Percentiles rank a stretch among this genome's conserved stretches.
Evolutionary conservation across 1,140 invertebrate species (phyloP).

Genomic region (Diabrotica virgifera): DNA sequence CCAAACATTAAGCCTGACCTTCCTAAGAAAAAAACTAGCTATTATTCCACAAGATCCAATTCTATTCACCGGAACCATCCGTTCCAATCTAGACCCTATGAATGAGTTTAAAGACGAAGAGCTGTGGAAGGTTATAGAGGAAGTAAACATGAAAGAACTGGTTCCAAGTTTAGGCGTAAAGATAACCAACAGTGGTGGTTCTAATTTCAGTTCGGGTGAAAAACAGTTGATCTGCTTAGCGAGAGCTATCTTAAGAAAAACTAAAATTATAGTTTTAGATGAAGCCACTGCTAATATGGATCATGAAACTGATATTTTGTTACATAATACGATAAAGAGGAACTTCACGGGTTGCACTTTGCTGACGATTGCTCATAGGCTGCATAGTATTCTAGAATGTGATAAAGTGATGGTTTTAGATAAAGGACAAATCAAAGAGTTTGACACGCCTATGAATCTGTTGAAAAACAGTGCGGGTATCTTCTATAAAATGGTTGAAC

Average conservation of each 20-base stretch:
- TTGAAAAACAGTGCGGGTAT: slow-evolving; percentile 60
- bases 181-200: slow-evolving; percentile 64
- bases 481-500: slow-evolving; percentile 60
- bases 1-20: slow-evolving; percentile 57
- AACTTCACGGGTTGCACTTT: slow-evolving; percentile 72
- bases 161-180: slow-evolving; percentile 33
- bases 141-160: slow-evolving; percentile 25
- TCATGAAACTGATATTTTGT: slow-evolving; percentile 67
- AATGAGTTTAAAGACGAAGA: slow-evolving; percentile 46
- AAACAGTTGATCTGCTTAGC: slow-evolving; percentile 76
- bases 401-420: slow-evolving; percentile 72
- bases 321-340: slow-evolving; percentile 63
- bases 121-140: slow-evolving; percentile 40
- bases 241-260: slow-evolving; percentile 68
- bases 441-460: slow-evolving; percentile 66
- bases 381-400: slow-evolving; percentile 79
- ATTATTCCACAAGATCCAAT: slow-evolving; percentile 72
- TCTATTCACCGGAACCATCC: slow-evolving; percentile 57
- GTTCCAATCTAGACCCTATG: slow-evolving; percentile 65
- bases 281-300: slow-evolving; percentile 71
- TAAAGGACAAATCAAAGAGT: slow-evolving; percentile 62
- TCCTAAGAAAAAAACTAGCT: slow-evolving; percentile 56
- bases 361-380: slow-evolving; percentile 76
- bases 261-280: slow-evolving; percentile 75
- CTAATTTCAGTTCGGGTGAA: slow-evolving; percentile 77